Conservation (phyloP, 2,113 vertebrate species). For the Oxyruncus cristatus region DNA sequence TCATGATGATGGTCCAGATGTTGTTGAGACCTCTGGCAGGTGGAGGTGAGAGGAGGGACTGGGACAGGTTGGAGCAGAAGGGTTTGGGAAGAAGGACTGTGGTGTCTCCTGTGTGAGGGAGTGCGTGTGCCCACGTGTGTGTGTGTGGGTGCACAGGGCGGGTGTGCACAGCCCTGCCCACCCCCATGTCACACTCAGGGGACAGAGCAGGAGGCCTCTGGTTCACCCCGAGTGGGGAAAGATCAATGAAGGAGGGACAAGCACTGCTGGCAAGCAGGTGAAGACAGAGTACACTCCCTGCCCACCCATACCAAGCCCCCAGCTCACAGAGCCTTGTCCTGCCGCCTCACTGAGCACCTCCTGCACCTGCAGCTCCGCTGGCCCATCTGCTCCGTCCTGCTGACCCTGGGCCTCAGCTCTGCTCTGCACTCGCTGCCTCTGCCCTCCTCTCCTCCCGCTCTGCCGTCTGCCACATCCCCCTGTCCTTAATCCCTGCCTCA, state of each 20-base stretch:
- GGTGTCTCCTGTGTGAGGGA: background rate
- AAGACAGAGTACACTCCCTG: background rate
- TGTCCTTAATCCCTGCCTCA: slow-evolving; percentile 7
- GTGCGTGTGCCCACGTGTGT: background rate
- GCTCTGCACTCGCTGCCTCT: background rate
- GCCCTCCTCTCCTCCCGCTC: background rate
- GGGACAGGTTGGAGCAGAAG: background rate
- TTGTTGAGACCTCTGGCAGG: background rate
- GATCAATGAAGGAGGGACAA: background rate
- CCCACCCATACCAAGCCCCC: background rate
- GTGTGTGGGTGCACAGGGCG: background rate
- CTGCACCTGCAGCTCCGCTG: background rate
- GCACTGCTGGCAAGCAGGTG: background rate
- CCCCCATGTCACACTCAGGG: background rate
- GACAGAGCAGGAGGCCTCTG: background rate
- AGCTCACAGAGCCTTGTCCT: background rate
- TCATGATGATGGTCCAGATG: background rate
- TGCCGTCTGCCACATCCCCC: slow-evolving; percentile 3
- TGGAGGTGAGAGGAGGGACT: background rate
- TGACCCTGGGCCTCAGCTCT: background rate
- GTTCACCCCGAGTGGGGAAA: background rate
- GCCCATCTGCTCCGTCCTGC: background rate
- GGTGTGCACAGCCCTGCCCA: background rate
- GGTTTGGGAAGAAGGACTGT: background rate
- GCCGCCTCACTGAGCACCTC: background rate